Conservation (phyloP, 2,797 vertebrate genomes). For the Salarias fasciatus region DNA sequence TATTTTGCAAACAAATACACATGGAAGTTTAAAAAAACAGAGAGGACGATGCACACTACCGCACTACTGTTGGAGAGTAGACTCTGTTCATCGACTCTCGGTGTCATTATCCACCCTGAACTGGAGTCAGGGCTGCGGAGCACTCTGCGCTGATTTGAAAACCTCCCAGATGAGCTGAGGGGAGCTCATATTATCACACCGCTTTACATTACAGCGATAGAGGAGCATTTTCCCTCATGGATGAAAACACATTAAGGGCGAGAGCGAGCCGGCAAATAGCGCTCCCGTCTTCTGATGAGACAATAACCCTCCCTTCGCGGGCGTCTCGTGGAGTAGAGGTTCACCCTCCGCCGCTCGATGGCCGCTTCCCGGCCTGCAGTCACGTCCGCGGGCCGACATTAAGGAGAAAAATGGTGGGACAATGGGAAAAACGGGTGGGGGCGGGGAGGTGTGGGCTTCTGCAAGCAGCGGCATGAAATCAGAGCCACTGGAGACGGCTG, state of each 20-base stretch:
- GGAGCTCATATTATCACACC: constrained; percentile 29
- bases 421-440: constrained; percentile 56
- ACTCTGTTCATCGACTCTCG: constrained; percentile 5
- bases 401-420: constrained; percentile 33
- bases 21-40: too few species aligned
- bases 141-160: constrained; percentile 46
- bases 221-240: constrained; percentile 34
- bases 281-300: constrained; percentile 48
- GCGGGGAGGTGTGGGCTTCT: constrained; percentile 35
- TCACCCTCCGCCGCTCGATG: constrained; percentile 27
- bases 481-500: constrained; percentile 55
- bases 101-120: constrained; percentile 30
- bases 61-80: neutral
- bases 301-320: constrained; percentile 6
- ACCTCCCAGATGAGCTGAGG: constrained; percentile 27
- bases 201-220: constrained; percentile 21
- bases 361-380: constrained; percentile 46
- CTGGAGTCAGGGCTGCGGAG: constrained; percentile 25
- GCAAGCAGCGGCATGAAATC: constrained; percentile 61
- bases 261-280: constrained; percentile 19
- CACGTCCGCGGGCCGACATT: constrained; percentile 26
- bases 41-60: too few species aligned
- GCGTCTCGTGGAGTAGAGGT: constrained; percentile 22
- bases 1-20: too few species aligned
- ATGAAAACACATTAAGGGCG: constrained; percentile 43